Evolutionary conservation across 2,888 invertebrate species (phyloP).

Genomic region (Clivina fossor): DNA sequence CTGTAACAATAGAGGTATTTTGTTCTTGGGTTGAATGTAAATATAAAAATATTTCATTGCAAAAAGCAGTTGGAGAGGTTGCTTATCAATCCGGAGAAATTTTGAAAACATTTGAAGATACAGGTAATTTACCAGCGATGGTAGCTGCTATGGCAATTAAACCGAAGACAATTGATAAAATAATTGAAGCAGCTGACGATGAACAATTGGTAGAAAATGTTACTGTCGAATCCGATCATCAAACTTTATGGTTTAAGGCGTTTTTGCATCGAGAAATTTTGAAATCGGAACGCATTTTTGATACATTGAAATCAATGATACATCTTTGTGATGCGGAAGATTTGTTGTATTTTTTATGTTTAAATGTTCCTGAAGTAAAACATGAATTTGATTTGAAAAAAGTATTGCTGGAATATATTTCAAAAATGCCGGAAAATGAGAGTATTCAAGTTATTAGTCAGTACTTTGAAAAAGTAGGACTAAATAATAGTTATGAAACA

Average conservation of each 20-base stretch:
- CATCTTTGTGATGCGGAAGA: conserved; percentile 18
- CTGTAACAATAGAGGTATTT: conserved; percentile 23
- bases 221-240: conserved; percentile 9
- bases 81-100: conserved; percentile 15
- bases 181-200: conserved; percentile 22
- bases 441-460: conserved; percentile 15
- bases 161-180: conserved; percentile 23
- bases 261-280: conserved; percentile 16
- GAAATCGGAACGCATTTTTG: conserved; percentile 14
- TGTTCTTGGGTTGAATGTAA: conserved; percentile 27
- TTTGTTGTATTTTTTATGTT: conserved; percentile 12
- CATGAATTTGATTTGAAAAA: conserved; percentile 14
- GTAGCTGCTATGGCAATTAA: conserved; percentile 10
- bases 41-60: conserved; percentile 8
- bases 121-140: conserved; percentile 23
- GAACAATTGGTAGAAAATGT: conserved; percentile 19
- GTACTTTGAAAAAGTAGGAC: conserved; percentile 16
- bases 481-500: conserved; percentile 22
- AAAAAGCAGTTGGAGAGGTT: conserved; percentile 15
- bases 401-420: conserved; percentile 7
- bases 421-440: not conserved
- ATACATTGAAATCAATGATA: conserved; percentile 22
- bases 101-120: conserved; percentile 14
- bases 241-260: conserved; percentile 25
- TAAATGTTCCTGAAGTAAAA: conserved; percentile 5